Evolutionary conservation across 1,140 invertebrate species (phyloP).

Genomic region (Tetragonula clypearis): DNA sequence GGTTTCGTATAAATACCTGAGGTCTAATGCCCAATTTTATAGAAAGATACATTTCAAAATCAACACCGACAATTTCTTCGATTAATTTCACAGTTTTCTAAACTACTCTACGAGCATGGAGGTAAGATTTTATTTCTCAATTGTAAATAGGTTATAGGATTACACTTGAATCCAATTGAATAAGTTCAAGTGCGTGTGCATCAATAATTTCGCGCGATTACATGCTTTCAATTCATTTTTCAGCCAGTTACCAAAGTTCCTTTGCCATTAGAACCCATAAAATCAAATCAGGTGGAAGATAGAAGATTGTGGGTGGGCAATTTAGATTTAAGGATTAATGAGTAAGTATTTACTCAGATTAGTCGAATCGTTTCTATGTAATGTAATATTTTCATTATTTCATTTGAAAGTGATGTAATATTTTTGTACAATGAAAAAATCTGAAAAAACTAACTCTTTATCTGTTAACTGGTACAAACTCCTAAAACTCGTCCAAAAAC

Average conservation of each 20-base stretch:
- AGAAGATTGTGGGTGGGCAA: slow-evolving; percentile 95
- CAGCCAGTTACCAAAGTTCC: slow-evolving; percentile 77
- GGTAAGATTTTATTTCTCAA: slow-evolving; percentile 51
- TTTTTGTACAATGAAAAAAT: slow-evolving; percentile 36
- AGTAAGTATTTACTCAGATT: slow-evolving; percentile 88
- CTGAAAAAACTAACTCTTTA: slow-evolving; percentile 71
- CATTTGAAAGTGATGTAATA: slow-evolving; percentile 9
- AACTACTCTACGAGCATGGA: slow-evolving; percentile 53
- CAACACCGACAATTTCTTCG: slow-evolving; percentile 32
- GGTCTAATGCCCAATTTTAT: slow-evolving; percentile 35
- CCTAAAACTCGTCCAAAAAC: slow-evolving; percentile 96
- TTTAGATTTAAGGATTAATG: slow-evolving; percentile 92
- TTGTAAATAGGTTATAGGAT: slow-evolving; percentile 12
- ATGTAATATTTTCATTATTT: not conserved
- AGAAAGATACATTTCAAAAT: slow-evolving; percentile 29
- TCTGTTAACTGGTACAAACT: slow-evolving; percentile 92
- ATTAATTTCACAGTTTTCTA: slow-evolving; percentile 41
- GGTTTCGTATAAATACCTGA: slow-evolving; percentile 41
- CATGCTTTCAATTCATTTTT: slow-evolving; percentile 41
- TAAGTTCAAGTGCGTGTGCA: not conserved
- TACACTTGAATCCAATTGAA: not conserved
- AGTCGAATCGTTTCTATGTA: not conserved
- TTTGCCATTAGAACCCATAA: slow-evolving; percentile 84
- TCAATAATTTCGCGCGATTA: not conserved
- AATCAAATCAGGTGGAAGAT: slow-evolving; percentile 84